A percentile compares a stretch with the other conserved stretches of the same genome.
phyloP scores from a whole-genome alignment of 2,113 vertebrate species.

The Oryzias javanicus region DNA sequence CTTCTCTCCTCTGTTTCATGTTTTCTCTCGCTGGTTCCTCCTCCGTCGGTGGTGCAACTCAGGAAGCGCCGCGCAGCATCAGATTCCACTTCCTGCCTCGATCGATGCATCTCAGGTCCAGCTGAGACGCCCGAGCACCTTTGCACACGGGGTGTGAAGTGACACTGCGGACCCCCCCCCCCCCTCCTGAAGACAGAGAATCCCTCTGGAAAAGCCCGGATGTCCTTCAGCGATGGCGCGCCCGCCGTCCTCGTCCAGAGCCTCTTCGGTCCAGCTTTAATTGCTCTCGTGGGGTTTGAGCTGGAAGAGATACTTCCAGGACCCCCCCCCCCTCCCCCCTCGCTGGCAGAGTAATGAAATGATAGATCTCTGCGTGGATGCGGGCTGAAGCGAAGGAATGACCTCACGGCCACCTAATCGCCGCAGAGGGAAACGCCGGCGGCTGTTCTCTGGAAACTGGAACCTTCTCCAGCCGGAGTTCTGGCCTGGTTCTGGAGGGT shows the following conservation, averaged over 20 bases:
- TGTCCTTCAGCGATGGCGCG: constrained; percentile 10
- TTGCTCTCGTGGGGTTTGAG: too few species aligned
- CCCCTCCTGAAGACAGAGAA: neutral
- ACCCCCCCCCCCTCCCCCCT: neutral
- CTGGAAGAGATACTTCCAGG: constrained; percentile 6
- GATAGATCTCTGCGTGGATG: constrained; percentile 69
- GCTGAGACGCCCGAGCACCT: constrained; percentile 36
- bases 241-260: too few species aligned
- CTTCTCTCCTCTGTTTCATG: constrained; percentile 21
- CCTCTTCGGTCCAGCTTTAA: too few species aligned
- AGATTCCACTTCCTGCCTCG: constrained; percentile 81
- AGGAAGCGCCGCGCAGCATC: constrained; percentile 77
- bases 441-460: constrained; percentile 57
- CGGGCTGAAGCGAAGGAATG: constrained; percentile 70
- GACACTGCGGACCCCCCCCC: too few species aligned
- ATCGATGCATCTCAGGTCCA: constrained; percentile 71
- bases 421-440: constrained; percentile 55
- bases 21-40: constrained; percentile 19
- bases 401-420: constrained; percentile 71
- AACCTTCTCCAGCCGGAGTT: neutral
- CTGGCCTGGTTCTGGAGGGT: too few species aligned
- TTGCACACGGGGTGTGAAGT: neutral
- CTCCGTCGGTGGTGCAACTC: constrained; percentile 56
- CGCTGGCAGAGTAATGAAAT: constrained; percentile 57
- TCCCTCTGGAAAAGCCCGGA: neutral